Conservation (phyloP, 1,140 invertebrate species). For the Mycetomoellerius zeteki region DNA sequence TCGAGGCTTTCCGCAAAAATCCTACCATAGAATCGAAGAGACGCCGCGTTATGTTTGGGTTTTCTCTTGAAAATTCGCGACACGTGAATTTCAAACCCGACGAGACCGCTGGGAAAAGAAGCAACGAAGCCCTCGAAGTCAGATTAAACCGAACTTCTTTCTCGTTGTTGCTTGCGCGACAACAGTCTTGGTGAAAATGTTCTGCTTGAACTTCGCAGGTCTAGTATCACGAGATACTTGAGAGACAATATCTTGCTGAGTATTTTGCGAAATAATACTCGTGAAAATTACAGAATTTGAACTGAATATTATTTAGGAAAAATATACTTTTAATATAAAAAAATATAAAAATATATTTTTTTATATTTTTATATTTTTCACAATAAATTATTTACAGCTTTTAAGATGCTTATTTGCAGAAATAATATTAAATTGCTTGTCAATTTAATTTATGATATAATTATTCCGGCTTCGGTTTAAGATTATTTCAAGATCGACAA, state of each 20-base stretch:
- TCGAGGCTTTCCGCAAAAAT: constrained; percentile 67
- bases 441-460: no score
- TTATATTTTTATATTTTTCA: no score
- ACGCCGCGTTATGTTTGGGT: constrained; percentile 44
- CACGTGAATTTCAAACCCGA: constrained; percentile 70
- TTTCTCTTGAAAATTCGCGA: constrained; percentile 66
- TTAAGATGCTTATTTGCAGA: no score
- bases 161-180: not conserved
- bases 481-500: no score
- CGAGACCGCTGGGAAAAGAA: constrained; percentile 64
- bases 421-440: no score
- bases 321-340: no score
- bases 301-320: not conserved
- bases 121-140: constrained; percentile 49
- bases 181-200: not conserved
- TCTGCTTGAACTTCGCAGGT: not conserved
- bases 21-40: constrained; percentile 67
- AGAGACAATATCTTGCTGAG: constrained; percentile 1
- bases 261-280: constrained; percentile 4
- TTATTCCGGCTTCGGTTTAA: no score
- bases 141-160: constrained; percentile 59
- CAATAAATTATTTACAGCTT: no score
- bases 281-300: not conserved
- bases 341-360: no score
- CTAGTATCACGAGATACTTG: not conserved